A percentile compares a stretch with the other conserved stretches of the same genome.
Conservation (phyloP, 2,888 invertebrate species). For the Dysmachus trigonus region DNA sequence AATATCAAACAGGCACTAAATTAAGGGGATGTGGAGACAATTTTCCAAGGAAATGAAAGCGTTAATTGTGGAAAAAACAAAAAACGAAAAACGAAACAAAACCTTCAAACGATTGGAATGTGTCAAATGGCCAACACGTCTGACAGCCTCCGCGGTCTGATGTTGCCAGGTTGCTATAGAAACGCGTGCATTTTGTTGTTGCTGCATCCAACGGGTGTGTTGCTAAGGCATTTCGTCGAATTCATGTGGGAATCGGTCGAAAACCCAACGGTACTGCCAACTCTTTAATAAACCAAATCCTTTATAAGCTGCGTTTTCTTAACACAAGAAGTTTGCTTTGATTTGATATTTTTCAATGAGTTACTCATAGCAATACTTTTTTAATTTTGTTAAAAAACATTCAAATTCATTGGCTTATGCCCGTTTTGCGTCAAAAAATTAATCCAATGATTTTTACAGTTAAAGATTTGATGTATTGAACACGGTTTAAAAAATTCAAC, state of each 20-base stretch:
- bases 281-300: too few species aligned
- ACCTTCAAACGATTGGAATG: conserved; percentile 42
- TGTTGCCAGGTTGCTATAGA: conserved; percentile 47
- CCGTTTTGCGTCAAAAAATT: too few species aligned
- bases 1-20: neutral
- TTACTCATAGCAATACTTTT: too few species aligned
- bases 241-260: conserved; percentile 1
- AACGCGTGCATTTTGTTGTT: conserved; percentile 16
- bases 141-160: conserved; percentile 44
- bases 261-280: neutral
- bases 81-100: conserved; percentile 28
- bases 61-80: neutral
- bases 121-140: conserved; percentile 46
- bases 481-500: too few species aligned
- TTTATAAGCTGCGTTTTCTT: too few species aligned
- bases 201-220: conserved; percentile 17
- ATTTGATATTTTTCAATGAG: too few species aligned
- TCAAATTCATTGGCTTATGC: too few species aligned
- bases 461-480: too few species aligned
- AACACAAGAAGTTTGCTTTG: too few species aligned
- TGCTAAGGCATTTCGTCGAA: conserved; percentile 42
- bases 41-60: neutral
- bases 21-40: neutral
- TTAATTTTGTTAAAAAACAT: too few species aligned
- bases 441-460: too few species aligned